Evolutionary conservation across 2,113 vertebrate genomes (phyloP).

Genomic region (Lucifuga dentata): DNA sequence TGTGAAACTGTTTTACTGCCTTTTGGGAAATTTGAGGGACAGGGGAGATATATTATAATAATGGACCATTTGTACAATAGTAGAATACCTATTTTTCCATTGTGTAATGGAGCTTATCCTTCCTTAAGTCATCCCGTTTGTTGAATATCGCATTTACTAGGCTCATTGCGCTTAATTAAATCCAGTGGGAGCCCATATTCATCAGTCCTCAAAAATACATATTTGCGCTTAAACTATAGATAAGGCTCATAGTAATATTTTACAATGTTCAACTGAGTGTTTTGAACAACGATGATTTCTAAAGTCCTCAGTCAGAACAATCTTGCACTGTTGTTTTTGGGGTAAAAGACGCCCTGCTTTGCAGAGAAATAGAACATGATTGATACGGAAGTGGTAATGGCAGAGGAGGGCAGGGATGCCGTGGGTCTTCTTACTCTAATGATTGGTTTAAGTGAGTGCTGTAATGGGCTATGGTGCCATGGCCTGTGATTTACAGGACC

Average conservation of each 20-base stretch:
- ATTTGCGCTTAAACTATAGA: slow-evolving; percentile 41
- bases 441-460: slow-evolving; percentile 81
- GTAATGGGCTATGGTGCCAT: slow-evolving; percentile 72
- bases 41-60: slow-evolving; percentile 69
- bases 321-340: slow-evolving; percentile 37
- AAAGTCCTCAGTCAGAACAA: too few relatives aligned
- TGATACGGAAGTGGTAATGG: slow-evolving; percentile 71
- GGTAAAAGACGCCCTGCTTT: slow-evolving; percentile 58
- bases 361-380: slow-evolving; percentile 60
- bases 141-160: slow-evolving; percentile 66
- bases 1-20: slow-evolving; percentile 61
- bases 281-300: too few relatives aligned
- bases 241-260: slow-evolving; percentile 21
- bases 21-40: slow-evolving; percentile 64
- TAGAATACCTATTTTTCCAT: slow-evolving; percentile 64
- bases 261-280: too few relatives aligned
- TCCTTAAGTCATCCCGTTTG: slow-evolving; percentile 51
- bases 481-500: slow-evolving; percentile 63
- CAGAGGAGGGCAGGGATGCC: slow-evolving; percentile 62
- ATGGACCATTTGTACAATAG: slow-evolving; percentile 69
- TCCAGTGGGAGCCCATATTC: slow-evolving; percentile 33
- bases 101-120: slow-evolving; percentile 53
- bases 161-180: slow-evolving; percentile 68
- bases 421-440: slow-evolving; percentile 76
- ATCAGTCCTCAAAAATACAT: slow-evolving; percentile 47